phyloP scores from a whole-genome alignment of 1,140 invertebrate genomes.

The Ceratitis capitata region DNA sequence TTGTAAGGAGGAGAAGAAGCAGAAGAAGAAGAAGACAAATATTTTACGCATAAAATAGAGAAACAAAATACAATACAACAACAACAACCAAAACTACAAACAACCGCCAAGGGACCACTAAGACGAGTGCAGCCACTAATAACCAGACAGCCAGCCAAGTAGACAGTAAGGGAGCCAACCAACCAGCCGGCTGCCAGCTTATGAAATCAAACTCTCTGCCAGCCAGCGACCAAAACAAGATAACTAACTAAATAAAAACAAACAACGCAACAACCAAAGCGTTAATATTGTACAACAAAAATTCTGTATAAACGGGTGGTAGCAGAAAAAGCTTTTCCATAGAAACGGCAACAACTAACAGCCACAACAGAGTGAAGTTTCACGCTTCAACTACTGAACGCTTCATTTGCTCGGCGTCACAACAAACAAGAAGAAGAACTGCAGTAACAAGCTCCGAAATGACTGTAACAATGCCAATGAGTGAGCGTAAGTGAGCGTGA shows the following conservation, averaged over 20 bases:
- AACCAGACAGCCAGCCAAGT: neutral
- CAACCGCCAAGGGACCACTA: neutral
- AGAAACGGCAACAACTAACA: neutral
- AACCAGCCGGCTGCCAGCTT: neutral
- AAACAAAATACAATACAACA: neutral
- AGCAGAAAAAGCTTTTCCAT: neutral
- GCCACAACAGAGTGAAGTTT: constrained; percentile 33
- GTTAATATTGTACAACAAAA: neutral
- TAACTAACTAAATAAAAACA: constrained; percentile 16
- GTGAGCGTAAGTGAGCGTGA: too few species aligned
- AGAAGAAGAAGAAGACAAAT: neutral
- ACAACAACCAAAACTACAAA: neutral
- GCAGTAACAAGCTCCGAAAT: neutral
- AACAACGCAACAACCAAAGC: constrained; percentile 1
- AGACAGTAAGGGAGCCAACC: neutral
- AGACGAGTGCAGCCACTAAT: neutral
- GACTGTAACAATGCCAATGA: neutral
- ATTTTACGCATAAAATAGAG: neutral
- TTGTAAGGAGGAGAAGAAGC: too few species aligned
- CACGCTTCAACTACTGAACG: constrained; percentile 24
- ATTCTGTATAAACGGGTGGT: neutral
- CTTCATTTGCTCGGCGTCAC: constrained; percentile 37
- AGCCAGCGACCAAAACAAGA: neutral
- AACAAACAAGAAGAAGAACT: constrained; percentile 1
- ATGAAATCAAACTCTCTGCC: neutral